Evolutionary conservation across 2,113 vertebrate species (phyloP).

Genomic region (Varanus salvator): DNA sequence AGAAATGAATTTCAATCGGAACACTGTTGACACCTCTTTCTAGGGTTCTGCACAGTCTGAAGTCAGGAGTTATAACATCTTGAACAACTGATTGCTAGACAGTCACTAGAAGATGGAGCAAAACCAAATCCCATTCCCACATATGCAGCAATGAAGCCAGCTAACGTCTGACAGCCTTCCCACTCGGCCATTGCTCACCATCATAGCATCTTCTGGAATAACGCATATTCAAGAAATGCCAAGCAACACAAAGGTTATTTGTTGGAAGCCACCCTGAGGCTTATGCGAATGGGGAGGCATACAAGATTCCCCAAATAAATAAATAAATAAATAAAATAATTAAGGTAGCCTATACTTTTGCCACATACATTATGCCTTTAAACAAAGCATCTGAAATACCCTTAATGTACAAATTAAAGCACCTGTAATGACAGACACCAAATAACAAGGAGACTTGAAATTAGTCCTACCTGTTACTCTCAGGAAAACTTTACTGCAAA

Average conservation of each 20-base stretch:
- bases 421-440: constrained; percentile 23
- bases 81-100: neutral
- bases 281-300: too few species aligned
- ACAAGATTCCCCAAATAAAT: too few species aligned
- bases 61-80: neutral
- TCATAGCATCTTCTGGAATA: neutral
- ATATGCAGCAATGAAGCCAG: neutral
- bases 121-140: neutral
- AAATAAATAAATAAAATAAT: neutral
- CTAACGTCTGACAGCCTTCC: accelerated
- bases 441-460: constrained; percentile 26
- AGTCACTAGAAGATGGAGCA: neutral
- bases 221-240: neutral
- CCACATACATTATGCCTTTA: neutral
- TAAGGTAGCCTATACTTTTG: neutral
- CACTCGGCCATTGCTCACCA: neutral
- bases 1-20: neutral
- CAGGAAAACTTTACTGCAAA: constrained; percentile 52
- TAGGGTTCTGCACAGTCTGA: neutral
- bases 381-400: neutral
- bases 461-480: constrained; percentile 64
- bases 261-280: too few species aligned
- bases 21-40: neutral
- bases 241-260: neutral
- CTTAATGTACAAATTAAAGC: neutral